Evolutionary conservation across 2,113 vertebrate genomes (phyloP), one percentile per base, ranked within the genome.

Genomic region (Corapipo altera): DNA sequence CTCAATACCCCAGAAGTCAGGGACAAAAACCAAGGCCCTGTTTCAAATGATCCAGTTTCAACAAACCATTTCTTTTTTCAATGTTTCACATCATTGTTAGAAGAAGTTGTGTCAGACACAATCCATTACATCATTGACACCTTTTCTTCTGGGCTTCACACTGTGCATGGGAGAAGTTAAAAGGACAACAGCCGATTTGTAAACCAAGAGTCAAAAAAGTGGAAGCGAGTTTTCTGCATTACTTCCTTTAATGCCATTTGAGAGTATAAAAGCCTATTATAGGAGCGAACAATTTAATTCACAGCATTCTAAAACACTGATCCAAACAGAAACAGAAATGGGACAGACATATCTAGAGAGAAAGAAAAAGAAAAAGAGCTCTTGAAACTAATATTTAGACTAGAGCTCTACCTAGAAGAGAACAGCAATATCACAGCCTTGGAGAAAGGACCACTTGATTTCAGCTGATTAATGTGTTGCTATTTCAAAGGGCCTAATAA

Each of bases 401-500:
- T 64, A 54, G 28, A 54, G 30, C 55, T 66, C 49, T 94, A 76
- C 76, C 92, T 92, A 90, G 79, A 95, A 95, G 35, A 72, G 59
- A 94, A 70, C 55, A 91, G 51, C 46, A 93, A 48, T 52, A 96
- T 92, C 77, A 84, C n/a, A 88, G 89, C 66, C 61, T 48, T 67
- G 65, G 94, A 90, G 83, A 93, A 93, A 61, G 43, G 80, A 73
- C 69, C 84, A 93, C 89, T 96, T 88, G 87, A 93, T 96, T 96
- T 91, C 67, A 91, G 84, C 95, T 96, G 96, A 94, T 97, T 96
- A 97, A 97, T 91, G 93, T 72, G 87, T 75, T 94, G 83, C 82
- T 95, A 43, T 94, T 96, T 97, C 93, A 96, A 94, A 97, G 91
- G 70, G 59, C 41, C 76, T 95, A 95, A 95, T 92, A 90, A 95